Percentiles rank a stretch among this genome's conserved stretches.
Evolutionary conservation across 2,888 invertebrate genomes (phyloP).

Genomic region (Pterostichus madidus): DNA sequence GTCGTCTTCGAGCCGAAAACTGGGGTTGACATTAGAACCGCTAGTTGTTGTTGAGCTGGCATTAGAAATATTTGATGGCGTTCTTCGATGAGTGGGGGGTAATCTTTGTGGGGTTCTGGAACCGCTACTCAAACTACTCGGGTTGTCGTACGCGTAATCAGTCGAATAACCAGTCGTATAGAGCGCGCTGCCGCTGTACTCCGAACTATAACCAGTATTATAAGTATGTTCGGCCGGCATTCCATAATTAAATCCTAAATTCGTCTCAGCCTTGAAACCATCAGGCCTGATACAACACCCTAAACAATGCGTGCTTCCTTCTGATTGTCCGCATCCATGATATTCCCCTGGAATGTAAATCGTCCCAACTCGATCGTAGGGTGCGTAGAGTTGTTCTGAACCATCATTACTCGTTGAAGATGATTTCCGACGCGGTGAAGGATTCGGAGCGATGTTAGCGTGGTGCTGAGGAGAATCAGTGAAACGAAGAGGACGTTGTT

Average conservation of each 20-base stretch:
- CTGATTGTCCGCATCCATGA: constrained; percentile 72
- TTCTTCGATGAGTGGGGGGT: constrained; percentile 83
- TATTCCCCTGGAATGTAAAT: constrained; percentile 77
- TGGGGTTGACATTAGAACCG: constrained; percentile 82
- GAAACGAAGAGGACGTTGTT: constrained; percentile 84
- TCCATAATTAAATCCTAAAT: constrained; percentile 71
- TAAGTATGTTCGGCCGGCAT: constrained; percentile 62
- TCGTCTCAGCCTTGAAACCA: constrained; percentile 71
- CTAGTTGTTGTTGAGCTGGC: constrained; percentile 80
- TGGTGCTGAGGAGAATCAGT: constrained; percentile 88
- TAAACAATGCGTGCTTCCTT: constrained; percentile 72
- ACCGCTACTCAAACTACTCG: constrained; percentile 77
- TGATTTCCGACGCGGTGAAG: constrained; percentile 86
- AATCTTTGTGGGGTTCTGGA: constrained; percentile 76
- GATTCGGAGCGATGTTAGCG: constrained; percentile 78
- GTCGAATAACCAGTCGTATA: constrained; percentile 76
- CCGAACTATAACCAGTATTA: constrained; percentile 73
- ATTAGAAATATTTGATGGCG: constrained; percentile 87
- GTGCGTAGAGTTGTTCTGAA: constrained; percentile 79
- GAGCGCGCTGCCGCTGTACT: constrained; percentile 73
- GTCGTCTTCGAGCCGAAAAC: constrained; percentile 83
- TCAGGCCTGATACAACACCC: constrained; percentile 72
- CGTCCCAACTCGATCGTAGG: constrained; percentile 77
- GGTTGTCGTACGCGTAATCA: constrained; percentile 81
- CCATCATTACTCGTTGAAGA: constrained; percentile 86